A percentile compares a stretch with the other conserved stretches of the same genome.
Conservation (phyloP, 2,797 vertebrate species). For the Anniella stebbinsi region DNA sequence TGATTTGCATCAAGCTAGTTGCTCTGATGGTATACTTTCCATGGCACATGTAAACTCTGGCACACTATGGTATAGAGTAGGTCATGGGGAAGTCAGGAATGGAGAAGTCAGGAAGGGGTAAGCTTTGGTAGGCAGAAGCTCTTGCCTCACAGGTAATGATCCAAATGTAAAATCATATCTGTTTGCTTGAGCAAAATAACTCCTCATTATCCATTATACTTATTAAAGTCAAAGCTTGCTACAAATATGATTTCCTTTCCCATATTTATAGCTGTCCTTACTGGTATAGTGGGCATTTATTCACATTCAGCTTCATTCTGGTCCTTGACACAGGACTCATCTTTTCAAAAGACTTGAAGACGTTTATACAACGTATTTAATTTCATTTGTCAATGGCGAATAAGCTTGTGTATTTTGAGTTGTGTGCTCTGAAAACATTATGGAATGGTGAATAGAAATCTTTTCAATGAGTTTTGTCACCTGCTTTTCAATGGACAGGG, state of each 20-base stretch:
- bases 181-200: not conserved
- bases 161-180: not conserved
- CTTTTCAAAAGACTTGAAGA: constrained; percentile 3
- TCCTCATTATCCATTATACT: not conserved
- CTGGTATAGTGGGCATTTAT: not conserved
- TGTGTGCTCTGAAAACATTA: not conserved
- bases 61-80: not conserved
- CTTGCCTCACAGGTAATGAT: not conserved
- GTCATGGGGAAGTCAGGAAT: not conserved
- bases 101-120: not conserved
- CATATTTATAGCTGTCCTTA: constrained; percentile 19
- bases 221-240: not conserved
- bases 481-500: not conserved
- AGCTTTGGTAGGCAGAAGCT: not conserved
- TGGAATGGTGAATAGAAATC: not conserved
- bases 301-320: not conserved
- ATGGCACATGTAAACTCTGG: no score
- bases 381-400: constrained; percentile 7
- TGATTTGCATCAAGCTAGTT: not conserved
- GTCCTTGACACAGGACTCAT: not conserved
- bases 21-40: not conserved
- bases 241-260: not conserved
- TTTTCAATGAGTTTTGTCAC: not conserved
- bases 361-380: constrained; percentile 6
- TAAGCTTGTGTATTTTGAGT: not conserved